Evolutionary conservation across 2,797 vertebrate genomes (phyloP), one percentile per base, ranked within the genome.

Genomic region (Clarias pachynema): DNA sequence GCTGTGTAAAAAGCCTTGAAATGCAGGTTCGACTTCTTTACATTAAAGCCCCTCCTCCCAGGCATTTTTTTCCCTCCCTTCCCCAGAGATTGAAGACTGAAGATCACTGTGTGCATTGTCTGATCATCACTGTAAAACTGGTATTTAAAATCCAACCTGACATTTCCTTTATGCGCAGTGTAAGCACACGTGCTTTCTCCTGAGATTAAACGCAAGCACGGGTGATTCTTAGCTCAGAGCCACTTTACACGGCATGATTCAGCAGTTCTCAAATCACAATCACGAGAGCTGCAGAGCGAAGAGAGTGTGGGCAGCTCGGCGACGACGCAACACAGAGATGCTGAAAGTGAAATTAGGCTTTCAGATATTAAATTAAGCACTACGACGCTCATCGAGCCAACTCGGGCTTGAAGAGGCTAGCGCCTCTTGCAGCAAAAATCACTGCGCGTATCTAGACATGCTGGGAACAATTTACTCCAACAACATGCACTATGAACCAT

Each of bases 241-340:
- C n/a, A 16, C 29, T 73, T 81, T 44, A 24, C 26, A 57, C 22
- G 73, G 79, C 31, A 5, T 74, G 56, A 80, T 85, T 63, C 68
- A 65, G 60, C 79, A 75, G 60, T 59, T 75, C 78, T 57, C 60
- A 8, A 66, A 81, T 79, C 44, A 26, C 78, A 85, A 59, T 34
- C 26, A 26, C 40, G 68, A 66, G 15, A 59, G 70, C 40, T 73
- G 57, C 69, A 65, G 59, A 56, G 18, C 34, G 40, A 60, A 74
- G 60, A 57, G n/a, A 68, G 59, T 57, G 69, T 40, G 49, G 44
- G 44, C 34, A 57, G 40, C 40, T 37, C 31, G 63, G 63, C 4
- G 1, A 37, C 69, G 20, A 53, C n/a, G 66, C n/a, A 68, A 31
- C 56, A n/a, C 15, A n/a, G 12, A 8, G 57, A 40, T 40, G 31